Conservation (phyloP, 2,113 vertebrate species). For the Lepus europaeus region DNA sequence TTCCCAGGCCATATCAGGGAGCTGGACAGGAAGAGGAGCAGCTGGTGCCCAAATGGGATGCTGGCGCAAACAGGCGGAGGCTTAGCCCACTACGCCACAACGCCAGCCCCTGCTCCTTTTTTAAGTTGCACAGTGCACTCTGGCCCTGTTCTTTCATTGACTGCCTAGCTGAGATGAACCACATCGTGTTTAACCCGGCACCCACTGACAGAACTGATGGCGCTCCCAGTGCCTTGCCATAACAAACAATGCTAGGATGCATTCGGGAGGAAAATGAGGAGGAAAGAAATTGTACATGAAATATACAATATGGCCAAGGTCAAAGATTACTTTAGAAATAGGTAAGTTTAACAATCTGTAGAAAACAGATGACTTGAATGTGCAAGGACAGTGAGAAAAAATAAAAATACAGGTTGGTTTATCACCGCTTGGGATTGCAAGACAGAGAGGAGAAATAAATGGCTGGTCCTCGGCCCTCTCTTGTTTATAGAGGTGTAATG, state of each 20-base stretch:
- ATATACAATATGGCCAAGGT: slow-evolving; percentile 50
- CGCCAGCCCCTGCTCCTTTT: not conserved
- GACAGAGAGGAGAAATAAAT: not conserved
- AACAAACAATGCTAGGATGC: not conserved
- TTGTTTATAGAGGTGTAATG: not conserved
- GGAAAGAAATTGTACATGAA: slow-evolving; percentile 53
- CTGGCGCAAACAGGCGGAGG: no score
- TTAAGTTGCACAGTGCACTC: not conserved
- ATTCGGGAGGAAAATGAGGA: not conserved
- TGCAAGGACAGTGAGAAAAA: not conserved
- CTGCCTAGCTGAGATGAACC: not conserved
- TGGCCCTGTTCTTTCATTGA: not conserved
- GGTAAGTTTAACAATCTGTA: slow-evolving; percentile 60
- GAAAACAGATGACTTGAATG: slow-evolving; percentile 42
- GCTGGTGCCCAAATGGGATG: no score
- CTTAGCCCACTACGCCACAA: no score
- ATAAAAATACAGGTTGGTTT: not conserved
- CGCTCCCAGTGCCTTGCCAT: slow-evolving; percentile 13
- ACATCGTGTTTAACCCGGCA: slow-evolving; percentile 27
- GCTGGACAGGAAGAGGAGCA: no score
- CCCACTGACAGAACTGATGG: slow-evolving; percentile 60
- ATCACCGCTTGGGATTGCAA: slow-evolving; percentile 46
- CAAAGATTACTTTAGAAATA: slow-evolving; percentile 68
- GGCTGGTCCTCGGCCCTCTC: not conserved
- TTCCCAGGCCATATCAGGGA: no score